Evolutionary conservation across 2,113 vertebrate genomes (phyloP), one percentile per base, ranked within the genome.

Genomic region (Thalassoma bifasciatum): DNA sequence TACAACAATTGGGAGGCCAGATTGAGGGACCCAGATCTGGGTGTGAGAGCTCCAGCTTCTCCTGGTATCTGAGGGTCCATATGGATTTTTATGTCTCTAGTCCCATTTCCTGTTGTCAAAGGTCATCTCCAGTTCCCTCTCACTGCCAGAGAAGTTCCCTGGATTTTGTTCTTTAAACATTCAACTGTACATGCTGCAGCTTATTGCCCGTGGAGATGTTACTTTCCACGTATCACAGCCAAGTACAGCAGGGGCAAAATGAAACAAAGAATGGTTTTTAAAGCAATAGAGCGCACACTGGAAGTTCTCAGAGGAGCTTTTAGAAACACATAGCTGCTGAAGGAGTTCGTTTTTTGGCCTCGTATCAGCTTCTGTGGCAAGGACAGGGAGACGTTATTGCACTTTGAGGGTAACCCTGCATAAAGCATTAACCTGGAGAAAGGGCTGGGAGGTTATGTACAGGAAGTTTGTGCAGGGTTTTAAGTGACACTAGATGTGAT

Each of bases 141-240:
- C 52, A 34, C 44, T 83, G 56, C 5, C 58, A 17, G 21, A 24
- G 19, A 47, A 46, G 54, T 51, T 79, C 72, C 54, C 53, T 82
- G 67, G 69, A 83, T 78, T 70, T 13, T 10, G 30, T 51, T 75
- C 47, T 61, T 78, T 2, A 87, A 69, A 86, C 79, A 74, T 79
- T 71, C 24, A 67, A 14, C 70, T 73, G 59, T 77, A 68, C 67
- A 69, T 61, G 36, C 57, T 77, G 58, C 69, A 63, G 53, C 36
- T 61, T 72, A 72, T 50, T 67, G 72, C 63, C 86, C 64, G 14
- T 66, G 46, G 72, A 82, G 79, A 89, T 76, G 78, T 84, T 77
- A 83, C 86, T 87, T 92, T 90, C 86, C 84, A 80, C 70, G 79
- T 71, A 82, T 89, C 73, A 78, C 74, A 76, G 89, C 87, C 81